Conservation (phyloP, 35 echinoderm and acorn worm genomes). For the Nesometra sesokonis region DNA sequence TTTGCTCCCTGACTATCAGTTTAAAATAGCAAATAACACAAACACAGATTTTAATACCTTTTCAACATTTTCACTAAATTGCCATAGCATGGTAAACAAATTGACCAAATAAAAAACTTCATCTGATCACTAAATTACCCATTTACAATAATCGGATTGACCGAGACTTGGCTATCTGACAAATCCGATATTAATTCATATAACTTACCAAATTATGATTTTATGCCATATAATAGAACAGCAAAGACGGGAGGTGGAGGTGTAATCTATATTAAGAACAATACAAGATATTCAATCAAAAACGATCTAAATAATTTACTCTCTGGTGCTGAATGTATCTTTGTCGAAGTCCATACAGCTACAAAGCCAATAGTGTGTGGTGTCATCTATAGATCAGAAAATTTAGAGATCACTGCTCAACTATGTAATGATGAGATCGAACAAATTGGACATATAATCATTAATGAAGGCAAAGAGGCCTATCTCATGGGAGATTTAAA, state of each 20-base stretch:
- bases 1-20: too few species aligned
- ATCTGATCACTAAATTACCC: neutral
- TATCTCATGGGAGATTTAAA: neutral
- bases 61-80: neutral
- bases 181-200: neutral
- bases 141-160: neutral
- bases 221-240: constrained; percentile 11
- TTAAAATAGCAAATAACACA: too few species aligned
- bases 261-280: neutral
- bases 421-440: neutral
- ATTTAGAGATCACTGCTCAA: neutral
- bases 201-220: constrained; percentile 11
- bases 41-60: neutral
- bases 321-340: neutral
- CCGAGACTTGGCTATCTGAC: neutral
- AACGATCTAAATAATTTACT: neutral
- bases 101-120: neutral
- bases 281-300: neutral
- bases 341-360: neutral
- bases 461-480: neutral
- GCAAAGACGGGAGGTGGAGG: constrained; percentile 9
- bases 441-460: neutral
- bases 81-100: constrained; percentile 12
- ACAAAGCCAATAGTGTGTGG: neutral
- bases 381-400: neutral